These are phyloP conservation scores for Temnothorax ravouxi DNA, from an alignment of 2,888 invertebrate genomes.

Conservation along the genomic window DNA sequence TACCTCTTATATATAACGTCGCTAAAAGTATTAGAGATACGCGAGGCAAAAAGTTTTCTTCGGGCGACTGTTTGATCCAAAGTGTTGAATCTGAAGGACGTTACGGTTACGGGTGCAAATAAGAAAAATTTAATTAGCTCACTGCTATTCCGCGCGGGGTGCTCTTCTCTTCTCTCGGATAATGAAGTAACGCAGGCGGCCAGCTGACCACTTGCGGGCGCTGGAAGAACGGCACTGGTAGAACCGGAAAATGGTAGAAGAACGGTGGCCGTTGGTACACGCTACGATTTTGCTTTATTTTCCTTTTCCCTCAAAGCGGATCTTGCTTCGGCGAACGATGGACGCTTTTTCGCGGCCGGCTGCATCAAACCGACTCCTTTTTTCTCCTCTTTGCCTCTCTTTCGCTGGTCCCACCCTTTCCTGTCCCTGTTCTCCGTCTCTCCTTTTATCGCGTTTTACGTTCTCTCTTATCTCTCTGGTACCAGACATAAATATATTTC, in stretches of 20 bases:
- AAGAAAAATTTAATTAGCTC: constrained; percentile 74
- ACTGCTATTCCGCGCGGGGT: constrained; percentile 57
- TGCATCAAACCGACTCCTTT: constrained; percentile 64
- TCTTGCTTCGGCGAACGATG: constrained; percentile 52
- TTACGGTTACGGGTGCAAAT: constrained; percentile 42
- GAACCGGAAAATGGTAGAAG: constrained; percentile 56
- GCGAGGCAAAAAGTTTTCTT: neutral
- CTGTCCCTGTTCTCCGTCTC: neutral
- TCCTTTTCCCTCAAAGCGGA: constrained; percentile 53
- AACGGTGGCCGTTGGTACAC: constrained; percentile 52
- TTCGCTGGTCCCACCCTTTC: neutral
- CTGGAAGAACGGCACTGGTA: constrained; percentile 39
- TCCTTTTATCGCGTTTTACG: constrained; percentile 30
- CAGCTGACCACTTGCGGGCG: constrained; percentile 64
- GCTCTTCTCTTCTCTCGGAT: constrained; percentile 59
- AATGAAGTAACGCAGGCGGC: constrained; percentile 69
- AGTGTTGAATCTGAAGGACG: constrained; percentile 20
- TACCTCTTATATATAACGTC: neutral
- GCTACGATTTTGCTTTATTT: constrained; percentile 62
- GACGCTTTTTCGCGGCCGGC: constrained; percentile 57
- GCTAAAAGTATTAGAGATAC: neutral
- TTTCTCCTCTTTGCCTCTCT: constrained; percentile 37
- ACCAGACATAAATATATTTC: constrained; percentile 69
- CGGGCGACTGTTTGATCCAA: constrained; percentile 1
- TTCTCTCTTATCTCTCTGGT: constrained; percentile 7